Percentiles rank a stretch among this genome's conserved stretches.
These are phyloP conservation scores for Polyploca ridens DNA, from an alignment of 2,888 invertebrate genomes.

Conservation along the genomic window DNA sequence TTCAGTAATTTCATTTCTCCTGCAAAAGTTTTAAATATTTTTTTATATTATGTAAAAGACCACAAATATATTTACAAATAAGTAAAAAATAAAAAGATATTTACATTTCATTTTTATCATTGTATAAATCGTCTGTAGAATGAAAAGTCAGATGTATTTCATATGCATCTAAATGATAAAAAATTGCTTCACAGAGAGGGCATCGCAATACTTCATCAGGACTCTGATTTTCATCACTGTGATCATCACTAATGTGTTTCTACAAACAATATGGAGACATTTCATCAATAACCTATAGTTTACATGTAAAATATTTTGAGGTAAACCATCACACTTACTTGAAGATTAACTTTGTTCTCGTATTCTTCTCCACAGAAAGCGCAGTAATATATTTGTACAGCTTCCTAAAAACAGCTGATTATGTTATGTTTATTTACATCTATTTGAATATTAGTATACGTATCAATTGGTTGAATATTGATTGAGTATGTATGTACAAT, in stretches of 20 bases:
- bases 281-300: background rate
- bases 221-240: constrained; percentile 80
- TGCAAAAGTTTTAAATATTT: constrained; percentile 35
- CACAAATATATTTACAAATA: background rate
- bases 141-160: constrained; percentile 86
- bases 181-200: constrained; percentile 86
- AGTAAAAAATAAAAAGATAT: constrained; percentile 20
- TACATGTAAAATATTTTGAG: background rate
- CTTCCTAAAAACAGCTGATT: constrained; percentile 59
- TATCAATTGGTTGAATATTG: background rate
- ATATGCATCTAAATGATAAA: constrained; percentile 87
- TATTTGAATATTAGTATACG: background rate
- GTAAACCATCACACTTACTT: constrained; percentile 64
- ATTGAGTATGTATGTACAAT: too few relatives aligned
- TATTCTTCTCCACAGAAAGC: constrained; percentile 87
- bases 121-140: constrained; percentile 85
- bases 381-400: constrained; percentile 69
- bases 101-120: constrained; percentile 82
- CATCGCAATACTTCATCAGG: constrained; percentile 85
- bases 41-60: background rate
- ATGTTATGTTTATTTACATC: background rate
- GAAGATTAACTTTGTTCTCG: constrained; percentile 87
- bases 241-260: constrained; percentile 83
- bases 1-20: constrained; percentile 60
- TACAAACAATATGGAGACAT: constrained; percentile 47